Base-by-base conservation (phyloP, 2,113 vertebrate genomes). In the Helogale parvula region DNA sequence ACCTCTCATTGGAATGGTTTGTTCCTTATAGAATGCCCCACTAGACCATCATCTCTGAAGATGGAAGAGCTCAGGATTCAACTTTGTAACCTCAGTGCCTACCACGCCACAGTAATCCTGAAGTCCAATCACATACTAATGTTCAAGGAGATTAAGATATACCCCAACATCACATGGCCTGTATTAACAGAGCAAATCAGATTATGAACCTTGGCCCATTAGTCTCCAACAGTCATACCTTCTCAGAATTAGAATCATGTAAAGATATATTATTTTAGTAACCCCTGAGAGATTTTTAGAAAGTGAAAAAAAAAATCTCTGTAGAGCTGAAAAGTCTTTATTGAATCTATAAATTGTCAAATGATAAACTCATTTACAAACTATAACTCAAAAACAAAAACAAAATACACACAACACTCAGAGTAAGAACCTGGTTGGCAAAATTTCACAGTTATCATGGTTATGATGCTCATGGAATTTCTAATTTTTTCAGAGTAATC, bases 231-330 rank as follows among this genome's bases (percentile, higher is more conserved):
- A 74, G 31, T 21, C n/a, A 82, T 52, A 60, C 10, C 25, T 60
- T 90, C 31, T 81, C 66, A 90, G 94, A 86, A 82, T 86, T 21
- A 94, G 13, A 93, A 74, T 81, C 54, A 93, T 68, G 15, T 45
- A 68, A 97, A 80, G 31, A 83, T 54, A 21, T 5, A 54, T 68
- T 66, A 81, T 79, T 83, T 83, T 50, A 81, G 71, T 81, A 83
- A 83, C 29, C 10, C 31, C 84, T 77, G 60, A 71, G 65, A 63
- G n/a, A 71, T 71, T 77, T 79, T 92, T 19, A 76, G 65, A 87
- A 35, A 83, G 63, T 88, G 68, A 93, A 69, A 84, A 87, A 74
- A 76, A 82, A 76, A 82, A 19, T 63, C n/a, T 29, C 54, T 52
- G 17, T 31, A 71, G 41, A 77, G 21, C 35, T 88, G 52, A 52